Percentiles rank a stretch among this genome's conserved stretches.
Evolutionary conservation across 92 coral and sea anemone genomes (phyloP).

Genomic region (Epizoanthus illoricatus): DNA sequence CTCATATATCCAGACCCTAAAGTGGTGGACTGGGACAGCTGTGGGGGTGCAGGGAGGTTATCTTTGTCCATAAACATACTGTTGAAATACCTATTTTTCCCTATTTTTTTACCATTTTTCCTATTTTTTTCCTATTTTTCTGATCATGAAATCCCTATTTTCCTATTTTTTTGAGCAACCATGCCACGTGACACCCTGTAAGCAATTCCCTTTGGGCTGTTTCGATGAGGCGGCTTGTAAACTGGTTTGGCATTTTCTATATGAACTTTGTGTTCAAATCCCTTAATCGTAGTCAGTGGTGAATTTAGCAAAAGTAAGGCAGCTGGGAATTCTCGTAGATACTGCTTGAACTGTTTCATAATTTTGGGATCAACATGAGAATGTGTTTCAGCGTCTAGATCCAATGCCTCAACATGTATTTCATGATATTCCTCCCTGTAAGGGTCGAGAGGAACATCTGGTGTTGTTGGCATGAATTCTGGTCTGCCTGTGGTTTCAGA

Average conservation of each 20-base stretch:
- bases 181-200: no score
- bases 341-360: constrained; percentile 14
- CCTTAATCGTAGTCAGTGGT: constrained; percentile 7
- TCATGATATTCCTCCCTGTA: constrained; percentile 39
- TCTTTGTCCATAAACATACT: no score
- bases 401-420: constrained; percentile 26
- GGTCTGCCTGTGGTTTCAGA: constrained; percentile 18
- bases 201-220: constrained; percentile 42
- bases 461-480: constrained; percentile 27
- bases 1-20: no score
- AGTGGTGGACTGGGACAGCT: no score
- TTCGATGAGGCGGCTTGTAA: constrained; percentile 52
- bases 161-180: no score
- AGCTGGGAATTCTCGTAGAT: constrained; percentile 8
- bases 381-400: constrained; percentile 34
- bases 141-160: no score
- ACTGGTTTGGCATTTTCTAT: constrained; percentile 52
- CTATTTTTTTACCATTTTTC: no score
- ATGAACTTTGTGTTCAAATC: constrained; percentile 34
- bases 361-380: constrained; percentile 29
- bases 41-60: no score
- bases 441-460: constrained; percentile 42
- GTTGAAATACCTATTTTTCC: no score
- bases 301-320: constrained; percentile 31
- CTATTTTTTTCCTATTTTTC: no score